A percentile compares a stretch with the other conserved stretches of the same genome.
Conservation (phyloP, 1,140 invertebrate species). For the Lutraria rhynchaena region DNA sequence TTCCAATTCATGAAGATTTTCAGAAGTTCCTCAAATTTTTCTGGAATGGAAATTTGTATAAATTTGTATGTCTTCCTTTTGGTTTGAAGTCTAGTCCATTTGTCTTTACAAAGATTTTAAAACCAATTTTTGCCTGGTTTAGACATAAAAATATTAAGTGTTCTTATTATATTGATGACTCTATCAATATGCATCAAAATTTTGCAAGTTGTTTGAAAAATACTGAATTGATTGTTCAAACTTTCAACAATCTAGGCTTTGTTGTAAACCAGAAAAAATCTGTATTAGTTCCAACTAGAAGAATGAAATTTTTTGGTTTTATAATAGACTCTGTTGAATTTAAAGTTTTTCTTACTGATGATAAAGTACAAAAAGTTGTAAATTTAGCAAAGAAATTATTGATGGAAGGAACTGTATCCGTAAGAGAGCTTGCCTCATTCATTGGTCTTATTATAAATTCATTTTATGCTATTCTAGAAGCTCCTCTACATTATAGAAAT, state of each 20-base stretch:
- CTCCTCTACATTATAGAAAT: slow-evolving; percentile 37
- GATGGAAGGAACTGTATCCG: background rate
- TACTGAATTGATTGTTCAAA: slow-evolving; percentile 5
- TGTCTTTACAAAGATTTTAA: slow-evolving; percentile 55
- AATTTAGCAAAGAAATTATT: background rate
- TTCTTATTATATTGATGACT: slow-evolving; percentile 62
- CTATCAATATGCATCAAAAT: slow-evolving; percentile 45
- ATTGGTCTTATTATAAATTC: slow-evolving; percentile 52
- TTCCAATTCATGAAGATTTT: slow-evolving; percentile 32
- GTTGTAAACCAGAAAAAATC: slow-evolving; percentile 46
- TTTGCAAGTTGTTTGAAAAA: slow-evolving; percentile 10
- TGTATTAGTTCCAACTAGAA: slow-evolving; percentile 36
- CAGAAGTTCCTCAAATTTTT: slow-evolving; percentile 12
- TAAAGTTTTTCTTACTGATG: slow-evolving; percentile 51
- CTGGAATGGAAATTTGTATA: background rate
- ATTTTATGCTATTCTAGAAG: slow-evolving; percentile 48
- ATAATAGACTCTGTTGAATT: slow-evolving; percentile 57
- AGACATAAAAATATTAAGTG: slow-evolving; percentile 36
- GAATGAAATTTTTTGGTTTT: slow-evolving; percentile 58
- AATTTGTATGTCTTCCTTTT: slow-evolving; percentile 4
- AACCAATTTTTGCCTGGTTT: slow-evolving; percentile 52
- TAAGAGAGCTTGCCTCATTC: slow-evolving; percentile 43
- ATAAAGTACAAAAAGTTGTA: slow-evolving; percentile 53
- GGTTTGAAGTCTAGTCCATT: background rate
- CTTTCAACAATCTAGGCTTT: slow-evolving; percentile 45